phyloP scores from a whole-genome alignment of 2,797 vertebrate species.

The Tenualosa thibaudeaui region DNA sequence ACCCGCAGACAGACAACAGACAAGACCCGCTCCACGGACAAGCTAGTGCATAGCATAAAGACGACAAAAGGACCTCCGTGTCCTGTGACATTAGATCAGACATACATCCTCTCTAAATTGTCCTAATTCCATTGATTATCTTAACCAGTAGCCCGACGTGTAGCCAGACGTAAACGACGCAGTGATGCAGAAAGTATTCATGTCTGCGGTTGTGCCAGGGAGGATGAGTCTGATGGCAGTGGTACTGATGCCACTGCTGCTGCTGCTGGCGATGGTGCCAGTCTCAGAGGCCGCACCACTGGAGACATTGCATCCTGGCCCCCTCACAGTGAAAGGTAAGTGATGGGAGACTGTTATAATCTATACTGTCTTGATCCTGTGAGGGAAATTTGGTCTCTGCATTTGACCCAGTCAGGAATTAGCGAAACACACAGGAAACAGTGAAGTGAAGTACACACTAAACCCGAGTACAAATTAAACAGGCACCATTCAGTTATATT shows the following conservation, averaged over 20 bases:
- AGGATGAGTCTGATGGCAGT: background rate
- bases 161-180: constrained; percentile 27
- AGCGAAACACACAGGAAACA: too few species aligned
- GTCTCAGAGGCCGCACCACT: constrained; percentile 39
- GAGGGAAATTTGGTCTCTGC: too few species aligned
- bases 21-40: background rate
- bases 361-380: too few species aligned
- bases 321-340: constrained; percentile 42
- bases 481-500: too few species aligned
- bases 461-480: too few species aligned
- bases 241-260: constrained; percentile 13
- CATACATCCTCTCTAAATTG: background rate
- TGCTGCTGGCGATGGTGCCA: constrained; percentile 42
- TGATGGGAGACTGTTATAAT: too few species aligned
- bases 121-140: background rate
- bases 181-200: constrained; percentile 40
- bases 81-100: background rate
- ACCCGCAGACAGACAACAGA: background rate
- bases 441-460: too few species aligned
- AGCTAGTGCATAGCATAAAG: background rate
- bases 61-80: background rate
- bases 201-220: background rate
- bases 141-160: background rate
- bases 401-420: too few species aligned
- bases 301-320: constrained; percentile 26